phyloP scores from a whole-genome alignment of 2,113 vertebrate species.

The Numida meleagris region DNA sequence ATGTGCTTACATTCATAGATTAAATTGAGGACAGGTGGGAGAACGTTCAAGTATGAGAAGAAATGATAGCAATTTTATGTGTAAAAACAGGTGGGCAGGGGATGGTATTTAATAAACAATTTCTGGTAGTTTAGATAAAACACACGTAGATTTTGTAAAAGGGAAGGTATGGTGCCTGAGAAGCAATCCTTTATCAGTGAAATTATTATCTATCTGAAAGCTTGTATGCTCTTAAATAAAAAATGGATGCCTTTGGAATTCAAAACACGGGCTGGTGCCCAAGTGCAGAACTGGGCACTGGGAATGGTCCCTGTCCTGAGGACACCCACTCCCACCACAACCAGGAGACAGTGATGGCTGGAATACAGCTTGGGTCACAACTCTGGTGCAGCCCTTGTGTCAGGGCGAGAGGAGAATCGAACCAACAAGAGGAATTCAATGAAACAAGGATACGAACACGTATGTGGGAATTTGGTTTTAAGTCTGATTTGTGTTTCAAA shows the following conservation, averaged over 20 bases:
- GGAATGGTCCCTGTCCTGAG: not conserved
- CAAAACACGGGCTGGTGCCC: not conserved
- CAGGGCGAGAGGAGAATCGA: not conserved
- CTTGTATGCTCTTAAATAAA: conserved; percentile 56
- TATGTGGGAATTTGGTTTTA: conserved; percentile 15
- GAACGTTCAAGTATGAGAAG: conserved; percentile 77
- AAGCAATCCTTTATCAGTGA: conserved; percentile 71
- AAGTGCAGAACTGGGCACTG: not conserved
- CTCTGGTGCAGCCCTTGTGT: not conserved
- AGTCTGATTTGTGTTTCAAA: conserved; percentile 54
- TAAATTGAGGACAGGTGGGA: conserved; percentile 87
- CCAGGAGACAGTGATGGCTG: not conserved
- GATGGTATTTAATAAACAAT: conserved; percentile 60
- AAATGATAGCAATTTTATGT: conserved; percentile 78
- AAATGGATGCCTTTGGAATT: conserved; percentile 31
- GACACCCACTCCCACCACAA: not conserved
- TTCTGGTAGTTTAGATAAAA: conserved; percentile 75
- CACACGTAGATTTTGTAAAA: conserved; percentile 40
- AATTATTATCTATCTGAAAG: conserved; percentile 67
- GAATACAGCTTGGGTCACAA: not conserved
- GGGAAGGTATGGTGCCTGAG: conserved; percentile 22
- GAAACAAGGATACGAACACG: not conserved
- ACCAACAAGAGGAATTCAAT: not conserved
- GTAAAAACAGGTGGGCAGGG: not conserved
- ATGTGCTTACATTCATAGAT: conserved; percentile 81